Conservation (phyloP, 2,888 invertebrate genomes). For the Spialia ferax region DNA sequence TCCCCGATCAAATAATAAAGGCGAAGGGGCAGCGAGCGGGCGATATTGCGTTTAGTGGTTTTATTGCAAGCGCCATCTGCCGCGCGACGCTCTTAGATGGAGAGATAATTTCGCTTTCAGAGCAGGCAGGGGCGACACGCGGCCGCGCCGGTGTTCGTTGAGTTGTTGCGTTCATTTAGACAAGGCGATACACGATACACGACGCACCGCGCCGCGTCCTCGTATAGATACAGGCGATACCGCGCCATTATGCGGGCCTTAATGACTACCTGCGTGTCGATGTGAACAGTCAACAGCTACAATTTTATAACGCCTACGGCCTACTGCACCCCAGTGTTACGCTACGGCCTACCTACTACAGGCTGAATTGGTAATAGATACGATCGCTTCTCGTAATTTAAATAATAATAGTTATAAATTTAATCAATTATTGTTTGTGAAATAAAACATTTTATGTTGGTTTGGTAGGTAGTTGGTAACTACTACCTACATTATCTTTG, state of each 20-base stretch:
- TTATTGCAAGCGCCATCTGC: constrained; percentile 87
- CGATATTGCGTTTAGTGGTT: constrained; percentile 87
- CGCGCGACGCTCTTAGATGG: constrained; percentile 75
- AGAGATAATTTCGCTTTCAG: constrained; percentile 83
- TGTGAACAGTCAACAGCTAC: constrained; percentile 67
- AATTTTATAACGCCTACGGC: constrained; percentile 66
- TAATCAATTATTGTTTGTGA: background rate
- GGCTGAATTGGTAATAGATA: background rate
- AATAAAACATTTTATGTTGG: too few species aligned
- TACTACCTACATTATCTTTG: constrained; percentile 39
- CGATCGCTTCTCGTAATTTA: constrained; percentile 5
- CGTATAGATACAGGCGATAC: constrained; percentile 72
- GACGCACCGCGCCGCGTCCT: constrained; percentile 58
- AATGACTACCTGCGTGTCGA: constrained; percentile 65
- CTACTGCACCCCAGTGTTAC: background rate
- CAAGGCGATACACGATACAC: too few species aligned
- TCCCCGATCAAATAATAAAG: constrained; percentile 86
- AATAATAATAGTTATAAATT: background rate
- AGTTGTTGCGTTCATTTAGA: constrained; percentile 79
- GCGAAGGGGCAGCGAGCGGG: constrained; percentile 78
- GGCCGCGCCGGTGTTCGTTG: constrained; percentile 54
- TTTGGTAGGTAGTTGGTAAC: too few species aligned
- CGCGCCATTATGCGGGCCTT: constrained; percentile 69
- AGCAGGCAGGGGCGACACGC: constrained; percentile 64
- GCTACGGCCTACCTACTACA: too few species aligned